These are phyloP conservation scores for Palloptera scutellata DNA, from an alignment of 2,888 invertebrate genomes.

Conservation along the genomic window DNA sequence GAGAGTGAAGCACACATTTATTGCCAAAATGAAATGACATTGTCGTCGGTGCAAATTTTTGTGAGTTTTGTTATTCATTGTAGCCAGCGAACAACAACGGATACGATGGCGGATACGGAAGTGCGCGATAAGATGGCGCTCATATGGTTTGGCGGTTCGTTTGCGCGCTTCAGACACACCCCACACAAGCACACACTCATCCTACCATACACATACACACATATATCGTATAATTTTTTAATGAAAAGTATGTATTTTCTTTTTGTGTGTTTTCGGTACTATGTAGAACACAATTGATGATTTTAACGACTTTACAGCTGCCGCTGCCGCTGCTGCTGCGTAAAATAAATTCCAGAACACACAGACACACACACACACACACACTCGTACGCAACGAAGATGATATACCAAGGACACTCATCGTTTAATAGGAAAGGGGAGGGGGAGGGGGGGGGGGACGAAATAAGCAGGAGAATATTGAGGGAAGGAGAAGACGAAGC, in stretches of 20 bases:
- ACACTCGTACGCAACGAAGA: too few species aligned
- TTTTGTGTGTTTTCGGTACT: not conserved
- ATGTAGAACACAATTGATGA: slow-evolving; percentile 3
- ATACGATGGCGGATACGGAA: slow-evolving; percentile 34
- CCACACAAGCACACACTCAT: too few species aligned
- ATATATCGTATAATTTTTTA: slow-evolving; percentile 13
- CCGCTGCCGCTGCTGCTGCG: too few species aligned
- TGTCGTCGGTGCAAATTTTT: slow-evolving; percentile 33
- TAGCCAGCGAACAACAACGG: too few species aligned
- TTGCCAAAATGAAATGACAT: slow-evolving; percentile 59
- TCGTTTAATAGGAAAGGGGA: too few species aligned
- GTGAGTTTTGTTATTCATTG: too few species aligned
- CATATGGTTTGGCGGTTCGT: slow-evolving; percentile 8
- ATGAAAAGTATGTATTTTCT: slow-evolving; percentile 10
- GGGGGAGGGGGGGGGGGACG: too few species aligned
- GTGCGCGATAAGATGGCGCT: slow-evolving; percentile 26
- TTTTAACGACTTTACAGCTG: slow-evolving; percentile 27
- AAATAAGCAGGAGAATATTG: too few species aligned
- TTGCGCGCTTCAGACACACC: not conserved
- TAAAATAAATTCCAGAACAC: not conserved
- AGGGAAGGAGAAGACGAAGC: too few species aligned
- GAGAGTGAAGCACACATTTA: slow-evolving; percentile 46
- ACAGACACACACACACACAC: too few species aligned
- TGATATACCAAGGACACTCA: too few species aligned
- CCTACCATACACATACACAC: too few species aligned